Conservation (phyloP, 2,888 invertebrate genomes). For the Oeneis ivallda region DNA sequence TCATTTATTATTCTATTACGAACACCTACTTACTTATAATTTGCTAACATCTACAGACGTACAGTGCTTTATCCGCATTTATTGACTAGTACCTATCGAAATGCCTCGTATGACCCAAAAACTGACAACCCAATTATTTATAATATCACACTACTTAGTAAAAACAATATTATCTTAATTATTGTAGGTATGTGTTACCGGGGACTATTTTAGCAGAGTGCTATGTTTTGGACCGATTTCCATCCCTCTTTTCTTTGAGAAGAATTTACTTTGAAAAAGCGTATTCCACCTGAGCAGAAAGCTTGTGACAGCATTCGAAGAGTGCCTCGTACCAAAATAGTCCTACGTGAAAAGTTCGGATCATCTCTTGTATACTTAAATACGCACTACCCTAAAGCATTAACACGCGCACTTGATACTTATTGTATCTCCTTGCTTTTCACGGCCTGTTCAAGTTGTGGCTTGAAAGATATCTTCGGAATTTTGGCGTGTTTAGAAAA, state of each 20-base stretch:
- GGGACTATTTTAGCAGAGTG: too few species aligned
- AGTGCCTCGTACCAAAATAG: too few species aligned
- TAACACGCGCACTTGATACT: not conserved
- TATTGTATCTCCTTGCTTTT: not conserved
- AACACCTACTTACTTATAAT: not conserved
- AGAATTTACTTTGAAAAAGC: too few species aligned
- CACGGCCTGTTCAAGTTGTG: not conserved
- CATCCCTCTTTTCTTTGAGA: too few species aligned
- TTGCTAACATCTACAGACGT: not conserved
- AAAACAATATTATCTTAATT: too few species aligned
- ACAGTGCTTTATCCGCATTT: not conserved
- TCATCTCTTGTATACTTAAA: not conserved
- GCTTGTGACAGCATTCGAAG: too few species aligned
- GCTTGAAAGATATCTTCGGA: not conserved
- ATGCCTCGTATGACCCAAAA: slow-evolving; percentile 4
- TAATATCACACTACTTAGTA: not conserved
- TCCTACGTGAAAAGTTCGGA: not conserved
- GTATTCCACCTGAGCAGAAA: too few species aligned
- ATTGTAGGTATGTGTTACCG: too few species aligned
- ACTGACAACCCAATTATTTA: not conserved
- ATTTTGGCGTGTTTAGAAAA: not conserved
- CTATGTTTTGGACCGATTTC: too few species aligned
- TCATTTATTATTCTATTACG: not conserved
- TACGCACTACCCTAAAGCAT: not conserved
- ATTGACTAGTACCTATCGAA: slow-evolving; percentile 8